A percentile compares a stretch with the other conserved stretches of the same genome.
phyloP scores from a whole-genome alignment of 2,888 invertebrate genomes.

The Octodonta nipae region DNA sequence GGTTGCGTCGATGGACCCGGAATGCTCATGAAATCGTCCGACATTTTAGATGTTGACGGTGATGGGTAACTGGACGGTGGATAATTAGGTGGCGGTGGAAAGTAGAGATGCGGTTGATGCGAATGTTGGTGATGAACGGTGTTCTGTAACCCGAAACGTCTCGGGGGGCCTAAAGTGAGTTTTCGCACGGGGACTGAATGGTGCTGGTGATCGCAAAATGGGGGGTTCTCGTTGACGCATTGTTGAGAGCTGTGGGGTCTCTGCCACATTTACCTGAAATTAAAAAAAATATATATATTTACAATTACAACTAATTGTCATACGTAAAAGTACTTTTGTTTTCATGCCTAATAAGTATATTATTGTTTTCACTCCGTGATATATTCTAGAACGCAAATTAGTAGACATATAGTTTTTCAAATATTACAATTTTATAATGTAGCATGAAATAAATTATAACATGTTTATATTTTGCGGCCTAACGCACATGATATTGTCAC shows the following conservation, averaged over 20 bases:
- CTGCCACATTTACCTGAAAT: conserved; percentile 32
- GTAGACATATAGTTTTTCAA: too few relatives aligned
- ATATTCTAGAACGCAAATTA: too few relatives aligned
- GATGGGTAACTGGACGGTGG: conserved; percentile 59
- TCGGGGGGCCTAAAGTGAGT: conserved; percentile 10
- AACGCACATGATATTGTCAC: too few relatives aligned
- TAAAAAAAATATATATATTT: conserved; percentile 5
- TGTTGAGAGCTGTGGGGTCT: conserved; percentile 22
- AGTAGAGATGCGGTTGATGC: conserved; percentile 48
- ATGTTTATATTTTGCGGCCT: too few relatives aligned
- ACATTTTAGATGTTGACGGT: conserved; percentile 32
- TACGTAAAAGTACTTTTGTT: too few relatives aligned
- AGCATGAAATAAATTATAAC: too few relatives aligned
- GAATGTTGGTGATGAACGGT: conserved; percentile 18
- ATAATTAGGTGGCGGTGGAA: conserved; percentile 62
- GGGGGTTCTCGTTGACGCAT: conserved; percentile 14
- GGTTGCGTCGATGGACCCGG: conserved; percentile 25
- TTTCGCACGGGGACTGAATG: conserved; percentile 12
- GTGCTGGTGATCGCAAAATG: conserved; percentile 10
- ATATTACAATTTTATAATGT: too few relatives aligned
- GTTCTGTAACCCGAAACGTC: conserved; percentile 10
- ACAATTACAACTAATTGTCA: too few relatives aligned
- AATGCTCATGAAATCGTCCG: conserved; percentile 25
- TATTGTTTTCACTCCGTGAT: too few relatives aligned
- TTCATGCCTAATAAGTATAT: too few relatives aligned